phyloP scores from a whole-genome alignment of 2,888 invertebrate species.

The Lepas anatifera region DNA sequence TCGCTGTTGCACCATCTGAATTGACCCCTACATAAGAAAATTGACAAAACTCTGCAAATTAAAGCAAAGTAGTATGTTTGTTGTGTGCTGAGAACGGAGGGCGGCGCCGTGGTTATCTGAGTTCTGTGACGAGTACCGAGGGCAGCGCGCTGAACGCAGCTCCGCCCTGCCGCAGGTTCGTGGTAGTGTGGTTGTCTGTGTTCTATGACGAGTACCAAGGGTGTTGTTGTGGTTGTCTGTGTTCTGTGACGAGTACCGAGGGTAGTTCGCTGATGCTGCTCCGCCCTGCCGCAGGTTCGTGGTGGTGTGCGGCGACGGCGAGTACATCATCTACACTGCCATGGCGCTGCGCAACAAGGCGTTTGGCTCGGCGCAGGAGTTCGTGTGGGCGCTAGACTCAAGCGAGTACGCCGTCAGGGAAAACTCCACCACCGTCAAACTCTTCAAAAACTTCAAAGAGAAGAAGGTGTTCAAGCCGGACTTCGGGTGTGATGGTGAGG shows the following conservation, averaged over 20 bases:
- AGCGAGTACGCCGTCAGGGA: conserved; percentile 72
- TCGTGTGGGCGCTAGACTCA: conserved; percentile 96
- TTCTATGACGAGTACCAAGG: too few species aligned
- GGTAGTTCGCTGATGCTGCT: too few species aligned
- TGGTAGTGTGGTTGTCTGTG: conserved; percentile 98
- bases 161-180: conserved; percentile 50
- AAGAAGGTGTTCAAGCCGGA: conserved; percentile 91
- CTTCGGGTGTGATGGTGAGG: conserved; percentile 80
- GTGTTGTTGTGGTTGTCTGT: too few species aligned
- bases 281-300: conserved; percentile 54
- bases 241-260: too few species aligned
- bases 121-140: too few species aligned
- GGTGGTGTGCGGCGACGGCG: conserved; percentile 98
- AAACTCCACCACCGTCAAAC: conserved; percentile 74
- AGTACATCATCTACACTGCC: conserved; percentile 98
- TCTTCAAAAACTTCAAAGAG: conserved; percentile 98
- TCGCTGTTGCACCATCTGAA: too few species aligned
- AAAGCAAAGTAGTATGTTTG: too few species aligned
- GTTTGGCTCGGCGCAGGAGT: conserved; percentile 95
- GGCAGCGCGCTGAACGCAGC: too few species aligned
- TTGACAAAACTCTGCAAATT: too few species aligned
- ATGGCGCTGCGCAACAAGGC: conserved; percentile 98
- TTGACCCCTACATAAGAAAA: too few species aligned
- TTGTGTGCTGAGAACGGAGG: too few species aligned
- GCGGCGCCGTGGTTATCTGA: too few species aligned